These are phyloP conservation scores for Gallinago solitaria DNA, from an alignment of 2,797 vertebrate genomes.

Conservation along the genomic window DNA sequence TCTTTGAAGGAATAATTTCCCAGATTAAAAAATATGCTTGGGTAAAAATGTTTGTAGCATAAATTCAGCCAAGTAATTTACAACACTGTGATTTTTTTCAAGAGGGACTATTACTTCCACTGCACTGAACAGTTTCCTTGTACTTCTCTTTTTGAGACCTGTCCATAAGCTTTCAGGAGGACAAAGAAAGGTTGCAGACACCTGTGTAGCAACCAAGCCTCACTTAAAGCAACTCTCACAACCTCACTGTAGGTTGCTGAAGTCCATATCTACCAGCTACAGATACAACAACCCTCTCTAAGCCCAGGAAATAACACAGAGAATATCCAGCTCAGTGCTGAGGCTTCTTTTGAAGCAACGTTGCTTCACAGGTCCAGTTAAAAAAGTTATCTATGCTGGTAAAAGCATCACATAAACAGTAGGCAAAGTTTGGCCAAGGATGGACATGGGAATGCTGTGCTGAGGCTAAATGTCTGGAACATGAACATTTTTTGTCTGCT, in stretches of 20 bases:
- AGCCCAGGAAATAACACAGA: background rate
- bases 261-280: rapidly evolving
- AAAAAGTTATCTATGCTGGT: background rate
- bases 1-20: background rate
- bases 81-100: background rate
- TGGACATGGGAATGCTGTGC: background rate
- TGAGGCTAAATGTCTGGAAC: background rate
- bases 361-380: background rate
- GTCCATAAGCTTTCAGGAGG: background rate
- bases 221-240: background rate
- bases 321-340: background rate
- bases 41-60: background rate
- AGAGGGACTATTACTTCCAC: background rate
- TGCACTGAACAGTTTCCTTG: background rate
- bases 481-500: background rate
- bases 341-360: background rate
- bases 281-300: rapidly evolving
- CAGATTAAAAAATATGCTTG: background rate
- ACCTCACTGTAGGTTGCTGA: background rate
- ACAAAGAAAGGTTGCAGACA: background rate
- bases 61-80: background rate
- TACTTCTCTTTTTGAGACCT: background rate
- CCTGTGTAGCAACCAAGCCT: background rate
- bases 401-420: background rate
- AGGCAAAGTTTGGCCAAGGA: background rate